phyloP scores from a whole-genome alignment of 2,797 vertebrate genomes.

The Micrastur ruficollis region DNA sequence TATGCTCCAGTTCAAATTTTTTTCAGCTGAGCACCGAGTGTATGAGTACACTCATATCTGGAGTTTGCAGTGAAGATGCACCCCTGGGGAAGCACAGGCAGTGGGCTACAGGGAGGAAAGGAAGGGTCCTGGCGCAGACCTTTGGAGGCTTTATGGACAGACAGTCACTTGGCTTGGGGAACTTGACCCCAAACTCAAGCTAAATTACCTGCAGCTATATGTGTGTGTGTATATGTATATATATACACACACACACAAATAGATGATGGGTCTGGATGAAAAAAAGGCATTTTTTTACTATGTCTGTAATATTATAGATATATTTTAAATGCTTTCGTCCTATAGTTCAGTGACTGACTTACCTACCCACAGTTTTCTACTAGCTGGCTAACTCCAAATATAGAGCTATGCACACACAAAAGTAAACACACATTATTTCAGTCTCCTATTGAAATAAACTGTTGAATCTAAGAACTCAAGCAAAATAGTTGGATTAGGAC shows the following conservation, averaged over 20 bases:
- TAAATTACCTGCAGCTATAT: not conserved
- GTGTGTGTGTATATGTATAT: rapidly evolving
- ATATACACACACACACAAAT: not conserved
- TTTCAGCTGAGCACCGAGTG: not conserved
- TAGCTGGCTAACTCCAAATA: not conserved
- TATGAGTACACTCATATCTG: not conserved
- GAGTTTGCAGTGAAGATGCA: not conserved
- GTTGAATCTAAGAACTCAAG: not conserved
- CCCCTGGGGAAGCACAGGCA: not conserved
- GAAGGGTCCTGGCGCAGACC: not conserved
- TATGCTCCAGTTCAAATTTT: not conserved
- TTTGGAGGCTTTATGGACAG: not conserved
- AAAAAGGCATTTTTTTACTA: not conserved
- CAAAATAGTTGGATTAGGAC: not conserved
- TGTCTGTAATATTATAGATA: not conserved
- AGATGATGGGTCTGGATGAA: not conserved
- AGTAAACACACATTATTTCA: not conserved
- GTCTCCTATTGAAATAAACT: not conserved
- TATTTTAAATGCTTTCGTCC: not conserved
- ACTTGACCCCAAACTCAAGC: not conserved
- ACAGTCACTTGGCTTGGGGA: not conserved
- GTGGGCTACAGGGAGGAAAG: not conserved
- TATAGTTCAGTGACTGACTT: not conserved
- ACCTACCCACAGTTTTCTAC: not conserved
- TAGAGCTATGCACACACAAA: not conserved